phyloP scores from a whole-genome alignment of 2,888 invertebrate species.

The Trissolcus japonicus region DNA sequence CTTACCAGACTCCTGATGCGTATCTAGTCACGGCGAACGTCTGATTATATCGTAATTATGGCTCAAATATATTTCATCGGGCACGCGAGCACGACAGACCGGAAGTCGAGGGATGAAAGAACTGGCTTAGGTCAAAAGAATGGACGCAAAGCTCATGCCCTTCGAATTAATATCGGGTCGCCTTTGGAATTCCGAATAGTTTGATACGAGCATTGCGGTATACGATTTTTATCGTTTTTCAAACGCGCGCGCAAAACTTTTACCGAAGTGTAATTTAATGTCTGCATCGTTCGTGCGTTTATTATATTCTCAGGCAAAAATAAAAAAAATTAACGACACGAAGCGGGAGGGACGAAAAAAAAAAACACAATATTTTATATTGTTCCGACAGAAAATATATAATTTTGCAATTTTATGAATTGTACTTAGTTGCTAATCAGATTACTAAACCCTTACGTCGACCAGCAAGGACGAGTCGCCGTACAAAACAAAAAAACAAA shows the following conservation, averaged over 20 bases:
- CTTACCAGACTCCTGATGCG: constrained; percentile 64
- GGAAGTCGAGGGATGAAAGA: constrained; percentile 29
- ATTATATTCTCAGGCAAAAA: too few relatives aligned
- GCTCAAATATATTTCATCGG: constrained; percentile 72
- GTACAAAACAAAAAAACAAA: constrained; percentile 13
- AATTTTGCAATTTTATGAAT: constrained; percentile 1
- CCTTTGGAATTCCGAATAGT: constrained; percentile 51
- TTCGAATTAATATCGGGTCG: constrained; percentile 63
- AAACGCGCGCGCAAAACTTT: neutral
- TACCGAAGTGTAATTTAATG: neutral
- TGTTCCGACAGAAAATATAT: too few relatives aligned
- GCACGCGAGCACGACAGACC: constrained; percentile 65
- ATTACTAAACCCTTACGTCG: constrained; percentile 33
- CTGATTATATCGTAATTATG: constrained; percentile 73
- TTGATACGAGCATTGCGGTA: neutral
- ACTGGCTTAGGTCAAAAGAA: constrained; percentile 46
- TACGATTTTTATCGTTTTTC: neutral
- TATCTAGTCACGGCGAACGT: constrained; percentile 70
- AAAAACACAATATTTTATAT: too few relatives aligned
- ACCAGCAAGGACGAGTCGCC: neutral
- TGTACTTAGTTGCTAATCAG: constrained; percentile 45
- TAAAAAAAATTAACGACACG: too few relatives aligned
- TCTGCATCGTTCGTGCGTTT: neutral
- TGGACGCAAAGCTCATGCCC: constrained; percentile 60
- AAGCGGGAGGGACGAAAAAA: too few relatives aligned